Base-by-base conservation (phyloP, 2,797 vertebrate genomes). In the Peromyscus eremicus region DNA sequence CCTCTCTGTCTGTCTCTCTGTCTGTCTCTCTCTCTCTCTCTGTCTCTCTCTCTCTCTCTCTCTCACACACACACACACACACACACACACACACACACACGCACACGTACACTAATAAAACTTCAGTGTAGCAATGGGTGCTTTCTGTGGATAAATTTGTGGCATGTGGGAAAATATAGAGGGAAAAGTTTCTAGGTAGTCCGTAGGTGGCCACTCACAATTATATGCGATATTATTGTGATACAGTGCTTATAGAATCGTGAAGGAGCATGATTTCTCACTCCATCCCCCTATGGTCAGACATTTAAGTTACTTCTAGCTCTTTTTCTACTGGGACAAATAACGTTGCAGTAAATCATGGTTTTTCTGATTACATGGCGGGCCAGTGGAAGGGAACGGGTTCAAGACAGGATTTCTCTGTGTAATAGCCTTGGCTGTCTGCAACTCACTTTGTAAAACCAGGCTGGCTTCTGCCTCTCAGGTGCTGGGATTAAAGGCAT, bases 61-160 rank as follows among this genome's bases (percentile, higher is more conserved):
- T 37, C 21, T 25, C 60, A 23, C 23, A 6, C 60, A 6, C 60
- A 23, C 60, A 62, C 60, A 62, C 60, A 64, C 62, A 64, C 62
- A 64, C 62, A 64, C 70, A 68, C 64, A 66, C 11, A 71, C 34
- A 16, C 66, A 68, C 29, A 34, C 32, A 70, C 68, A 70, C 34
- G 70, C 34, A n/a, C 68, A 21, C 17, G 3, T 32, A 68, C 13
- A 34, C 7, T 40, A 34, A 34, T 49, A n/a, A 85, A 34, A 49
- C 43, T 34, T 49, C 16, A n/a, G 25, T 23, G 2, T 34, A 57
- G 23, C 27, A 76, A 60, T 73, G 12, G 6, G 10, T 66, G 29
- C 37, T 88, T 94, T 68, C 75, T 21, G 5, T 94, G 52, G 37
- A 68, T 92, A 64, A 32, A 60, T 94, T 85, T 89, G 52, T 87